Evolutionary conservation across 2,888 invertebrate species (phyloP).

Genomic region (Chouioia cunea): DNA sequence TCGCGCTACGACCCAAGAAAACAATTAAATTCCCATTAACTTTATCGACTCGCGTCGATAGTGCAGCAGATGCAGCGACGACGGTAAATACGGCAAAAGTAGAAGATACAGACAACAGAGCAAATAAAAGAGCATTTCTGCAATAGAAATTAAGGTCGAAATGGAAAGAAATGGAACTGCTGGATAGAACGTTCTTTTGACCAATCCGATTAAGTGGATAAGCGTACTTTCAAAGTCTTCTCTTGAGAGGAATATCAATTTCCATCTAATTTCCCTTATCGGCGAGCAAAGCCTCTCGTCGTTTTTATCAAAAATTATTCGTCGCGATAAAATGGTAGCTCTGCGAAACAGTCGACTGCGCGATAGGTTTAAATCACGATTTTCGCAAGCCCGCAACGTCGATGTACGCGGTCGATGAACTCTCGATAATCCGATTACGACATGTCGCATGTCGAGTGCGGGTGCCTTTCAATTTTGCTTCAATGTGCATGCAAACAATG

Average conservation of each 20-base stretch:
- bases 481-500: too few species aligned
- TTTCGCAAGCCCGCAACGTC: constrained; percentile 4
- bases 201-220: too few species aligned
- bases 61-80: background rate
- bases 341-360: constrained; percentile 1
- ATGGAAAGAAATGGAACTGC: too few species aligned
- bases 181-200: too few species aligned
- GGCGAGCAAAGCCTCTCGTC: background rate
- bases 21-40: constrained; percentile 40
- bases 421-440: constrained; percentile 21
- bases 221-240: too few species aligned
- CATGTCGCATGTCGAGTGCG: background rate
- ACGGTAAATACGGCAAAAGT: background rate
- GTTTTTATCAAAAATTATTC: constrained; percentile 3
- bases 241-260: too few species aligned
- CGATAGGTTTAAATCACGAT: constrained; percentile 20
- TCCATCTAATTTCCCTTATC: too few species aligned
- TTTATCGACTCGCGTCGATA: constrained; percentile 11
- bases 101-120: background rate
- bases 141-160: background rate
- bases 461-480: constrained; percentile 15
- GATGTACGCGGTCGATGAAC: constrained; percentile 19
- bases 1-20: constrained; percentile 18
- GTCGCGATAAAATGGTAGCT: background rate
- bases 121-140: background rate